Percentiles rank a stretch among this genome's conserved stretches.
Conservation (phyloP, 2,113 vertebrate genomes). For the Nycticryphes semicollaris region DNA sequence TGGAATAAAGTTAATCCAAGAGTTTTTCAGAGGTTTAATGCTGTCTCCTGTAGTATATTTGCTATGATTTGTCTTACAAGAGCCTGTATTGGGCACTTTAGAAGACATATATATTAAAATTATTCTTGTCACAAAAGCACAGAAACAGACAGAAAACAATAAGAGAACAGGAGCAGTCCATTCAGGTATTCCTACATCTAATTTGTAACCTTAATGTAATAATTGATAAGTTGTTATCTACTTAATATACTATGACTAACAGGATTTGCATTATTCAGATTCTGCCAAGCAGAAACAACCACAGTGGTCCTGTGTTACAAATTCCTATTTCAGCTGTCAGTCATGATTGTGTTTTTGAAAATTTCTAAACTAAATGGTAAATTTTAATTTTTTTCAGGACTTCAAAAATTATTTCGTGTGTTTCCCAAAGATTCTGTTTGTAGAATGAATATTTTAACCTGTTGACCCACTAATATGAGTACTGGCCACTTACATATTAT, state of each 20-base stretch:
- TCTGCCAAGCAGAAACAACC: not conserved
- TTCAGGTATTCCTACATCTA: not conserved
- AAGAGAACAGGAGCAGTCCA: not conserved
- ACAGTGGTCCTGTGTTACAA: not conserved
- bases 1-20: not conserved
- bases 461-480: not conserved
- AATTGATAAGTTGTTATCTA: not conserved
- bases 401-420: not conserved
- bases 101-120: not conserved
- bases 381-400: not conserved
- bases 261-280: not conserved
- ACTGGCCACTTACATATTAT: not conserved
- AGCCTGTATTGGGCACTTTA: not conserved
- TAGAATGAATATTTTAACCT: not conserved
- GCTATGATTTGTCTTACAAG: not conserved
- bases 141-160: not conserved
- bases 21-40: not conserved
- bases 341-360: not conserved
- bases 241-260: not conserved
- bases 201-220: not conserved
- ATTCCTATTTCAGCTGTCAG: not conserved
- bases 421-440: not conserved
- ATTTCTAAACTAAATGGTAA: not conserved
- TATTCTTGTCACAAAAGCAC: not conserved
- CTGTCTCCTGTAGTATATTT: not conserved